Evolutionary conservation across 2,888 invertebrate genomes (phyloP).

Genomic region (Aporophyla lueneburgensis): DNA sequence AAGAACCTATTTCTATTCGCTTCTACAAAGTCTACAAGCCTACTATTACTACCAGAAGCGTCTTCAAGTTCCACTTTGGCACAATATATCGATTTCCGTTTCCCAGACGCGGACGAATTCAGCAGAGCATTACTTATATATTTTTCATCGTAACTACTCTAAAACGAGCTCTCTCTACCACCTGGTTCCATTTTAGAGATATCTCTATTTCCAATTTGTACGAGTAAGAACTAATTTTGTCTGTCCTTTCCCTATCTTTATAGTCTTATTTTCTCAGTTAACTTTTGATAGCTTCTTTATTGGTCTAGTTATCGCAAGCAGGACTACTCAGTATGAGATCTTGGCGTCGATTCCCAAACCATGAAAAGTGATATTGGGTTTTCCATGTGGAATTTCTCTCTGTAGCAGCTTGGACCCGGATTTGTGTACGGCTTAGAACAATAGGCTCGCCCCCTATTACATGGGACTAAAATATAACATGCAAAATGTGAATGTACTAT

Average conservation of each 20-base stretch:
- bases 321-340: not conserved
- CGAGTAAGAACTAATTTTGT: constrained; percentile 51
- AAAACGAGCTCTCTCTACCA: constrained; percentile 55
- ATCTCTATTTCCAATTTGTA: constrained; percentile 55
- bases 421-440: not conserved
- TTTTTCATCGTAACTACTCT: constrained; percentile 56
- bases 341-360: not conserved
- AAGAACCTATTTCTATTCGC: constrained; percentile 2
- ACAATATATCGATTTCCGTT: constrained; percentile 53
- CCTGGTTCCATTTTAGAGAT: constrained; percentile 62
- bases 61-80: constrained; percentile 34
- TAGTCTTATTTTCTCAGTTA: not conserved
- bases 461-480: not conserved
- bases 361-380: no score
- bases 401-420: not conserved
- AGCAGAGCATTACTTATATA: constrained; percentile 39
- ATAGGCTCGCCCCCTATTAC: not conserved
- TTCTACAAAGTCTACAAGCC: constrained; percentile 10
- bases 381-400: no score
- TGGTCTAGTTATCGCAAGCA: not conserved
- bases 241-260: constrained; percentile 8
- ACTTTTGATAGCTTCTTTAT: not conserved
- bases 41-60: constrained; percentile 17
- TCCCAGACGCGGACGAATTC: constrained; percentile 28
- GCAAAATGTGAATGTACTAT: not conserved